These are phyloP conservation scores for Rhopilema esculentum DNA, from an alignment of 30 jellyfish, hydroid and myxozoan species.

Conservation along the genomic window DNA sequence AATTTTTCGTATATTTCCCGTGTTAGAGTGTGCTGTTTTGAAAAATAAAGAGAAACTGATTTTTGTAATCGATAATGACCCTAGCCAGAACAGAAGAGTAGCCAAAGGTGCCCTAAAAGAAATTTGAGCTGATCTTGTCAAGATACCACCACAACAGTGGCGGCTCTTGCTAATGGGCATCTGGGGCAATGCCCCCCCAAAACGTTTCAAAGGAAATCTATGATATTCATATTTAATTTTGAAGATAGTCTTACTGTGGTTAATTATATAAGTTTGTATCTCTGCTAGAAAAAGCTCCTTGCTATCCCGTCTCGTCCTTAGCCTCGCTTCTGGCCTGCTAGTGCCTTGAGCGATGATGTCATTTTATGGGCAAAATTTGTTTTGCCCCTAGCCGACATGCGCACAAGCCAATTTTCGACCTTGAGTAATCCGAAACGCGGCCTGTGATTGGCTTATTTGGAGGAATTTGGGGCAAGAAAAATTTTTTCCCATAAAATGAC, in stretches of 20 bases:
- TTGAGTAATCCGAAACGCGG: not conserved
- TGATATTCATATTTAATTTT: not conserved
- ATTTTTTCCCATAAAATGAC: conserved; percentile 8
- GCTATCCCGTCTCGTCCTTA: not conserved
- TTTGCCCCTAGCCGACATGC: conserved; percentile 40
- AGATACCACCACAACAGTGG: no score
- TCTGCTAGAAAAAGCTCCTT: not conserved
- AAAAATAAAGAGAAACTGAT: no score
- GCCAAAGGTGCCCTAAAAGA: no score
- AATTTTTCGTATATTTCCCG: no score
- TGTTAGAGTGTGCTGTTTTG: no score
- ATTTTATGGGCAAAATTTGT: conserved; percentile 16
- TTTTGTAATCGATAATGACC: no score
- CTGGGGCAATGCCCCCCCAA: conserved; percentile 61
- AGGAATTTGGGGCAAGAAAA: conserved; percentile 1
- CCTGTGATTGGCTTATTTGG: conserved; percentile 40
- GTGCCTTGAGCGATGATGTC: not conserved
- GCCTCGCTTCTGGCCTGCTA: not conserved
- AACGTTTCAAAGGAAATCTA: not conserved
- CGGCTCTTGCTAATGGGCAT: conserved; percentile 62
- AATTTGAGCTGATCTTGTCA: no score
- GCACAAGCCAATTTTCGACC: not conserved
- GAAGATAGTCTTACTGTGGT: not conserved
- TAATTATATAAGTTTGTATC: not conserved
- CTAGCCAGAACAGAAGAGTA: no score